phyloP scores from a whole-genome alignment of 2,797 vertebrate species.

The Chelidonichthys spinosus region DNA sequence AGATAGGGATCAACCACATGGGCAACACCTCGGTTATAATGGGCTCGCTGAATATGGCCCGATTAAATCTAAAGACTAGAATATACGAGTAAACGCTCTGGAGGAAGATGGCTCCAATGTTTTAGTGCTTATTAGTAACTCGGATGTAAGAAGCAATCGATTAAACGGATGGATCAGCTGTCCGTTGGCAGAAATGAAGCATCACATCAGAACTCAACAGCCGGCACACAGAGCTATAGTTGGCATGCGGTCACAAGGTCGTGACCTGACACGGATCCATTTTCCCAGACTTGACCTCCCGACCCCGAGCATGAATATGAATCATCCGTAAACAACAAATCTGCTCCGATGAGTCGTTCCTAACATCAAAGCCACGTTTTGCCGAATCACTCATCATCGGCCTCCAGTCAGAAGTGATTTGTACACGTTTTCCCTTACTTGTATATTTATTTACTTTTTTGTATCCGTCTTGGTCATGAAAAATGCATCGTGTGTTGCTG shows the following conservation, averaged over 20 bases:
- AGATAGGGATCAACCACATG: constrained; percentile 39
- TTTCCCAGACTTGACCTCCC: constrained; percentile 39
- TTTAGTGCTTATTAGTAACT: constrained; percentile 5
- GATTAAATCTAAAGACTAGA: constrained; percentile 25
- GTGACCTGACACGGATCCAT: constrained; percentile 39
- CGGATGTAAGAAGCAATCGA: constrained; percentile 6
- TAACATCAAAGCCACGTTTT: constrained; percentile 28
- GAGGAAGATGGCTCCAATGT: neutral
- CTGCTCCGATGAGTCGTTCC: constrained; percentile 2
- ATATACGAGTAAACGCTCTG: constrained; percentile 20
- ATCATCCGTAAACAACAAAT: constrained; percentile 32
- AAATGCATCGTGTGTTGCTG: constrained; percentile 55
- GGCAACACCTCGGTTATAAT: constrained; percentile 20
- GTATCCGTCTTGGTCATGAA: constrained; percentile 59
- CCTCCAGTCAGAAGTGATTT: constrained; percentile 33
- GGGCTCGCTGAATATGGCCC: constrained; percentile 12
- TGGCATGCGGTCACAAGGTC: constrained; percentile 24
- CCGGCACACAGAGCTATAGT: neutral
- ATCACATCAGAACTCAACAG: constrained; percentile 17
- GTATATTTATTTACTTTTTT: constrained; percentile 48
- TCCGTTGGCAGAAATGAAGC: constrained; percentile 8
- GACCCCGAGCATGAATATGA: constrained; percentile 56
- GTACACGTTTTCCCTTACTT: constrained; percentile 22
- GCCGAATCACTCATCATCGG: constrained; percentile 20
- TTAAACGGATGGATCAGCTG: constrained; percentile 22